Percentiles rank a stretch among this genome's conserved stretches.
These are phyloP conservation scores for Melanophora roralis DNA, from an alignment of 2,888 invertebrate species.

Conservation along the genomic window DNA sequence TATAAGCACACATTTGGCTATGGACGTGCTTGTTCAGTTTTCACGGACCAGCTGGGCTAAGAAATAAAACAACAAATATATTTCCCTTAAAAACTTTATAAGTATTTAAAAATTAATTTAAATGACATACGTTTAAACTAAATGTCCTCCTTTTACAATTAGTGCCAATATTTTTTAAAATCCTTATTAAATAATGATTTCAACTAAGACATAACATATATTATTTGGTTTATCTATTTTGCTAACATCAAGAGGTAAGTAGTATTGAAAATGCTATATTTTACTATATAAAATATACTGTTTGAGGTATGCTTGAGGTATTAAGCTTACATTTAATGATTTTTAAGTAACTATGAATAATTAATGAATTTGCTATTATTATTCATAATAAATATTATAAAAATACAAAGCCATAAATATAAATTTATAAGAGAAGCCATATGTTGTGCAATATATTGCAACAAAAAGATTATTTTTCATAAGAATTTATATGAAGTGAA, in stretches of 20 bases:
- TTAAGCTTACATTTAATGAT: constrained; percentile 63
- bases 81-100: too few relatives aligned
- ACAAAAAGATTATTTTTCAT: too few relatives aligned
- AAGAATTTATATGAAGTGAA: too few relatives aligned
- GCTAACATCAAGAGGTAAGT: constrained; percentile 59
- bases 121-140: too few relatives aligned
- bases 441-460: too few relatives aligned
- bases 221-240: constrained; percentile 27
- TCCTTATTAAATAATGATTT: background rate
- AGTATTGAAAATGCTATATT: constrained; percentile 39
- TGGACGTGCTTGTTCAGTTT: too few relatives aligned
- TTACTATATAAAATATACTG: background rate
- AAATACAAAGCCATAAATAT: constrained; percentile 44
- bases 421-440: background rate
- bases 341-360: constrained; percentile 46
- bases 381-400: background rate
- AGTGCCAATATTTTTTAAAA: background rate
- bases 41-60: too few relatives aligned
- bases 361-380: constrained; percentile 32
- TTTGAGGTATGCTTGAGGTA: constrained; percentile 45
- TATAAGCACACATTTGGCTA: too few relatives aligned
- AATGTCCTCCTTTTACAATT: too few relatives aligned
- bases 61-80: too few relatives aligned
- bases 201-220: constrained; percentile 46
- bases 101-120: too few relatives aligned